phyloP scores from a whole-genome alignment of 1,140 invertebrate species.

The Temnothorax curvispinosus region DNA sequence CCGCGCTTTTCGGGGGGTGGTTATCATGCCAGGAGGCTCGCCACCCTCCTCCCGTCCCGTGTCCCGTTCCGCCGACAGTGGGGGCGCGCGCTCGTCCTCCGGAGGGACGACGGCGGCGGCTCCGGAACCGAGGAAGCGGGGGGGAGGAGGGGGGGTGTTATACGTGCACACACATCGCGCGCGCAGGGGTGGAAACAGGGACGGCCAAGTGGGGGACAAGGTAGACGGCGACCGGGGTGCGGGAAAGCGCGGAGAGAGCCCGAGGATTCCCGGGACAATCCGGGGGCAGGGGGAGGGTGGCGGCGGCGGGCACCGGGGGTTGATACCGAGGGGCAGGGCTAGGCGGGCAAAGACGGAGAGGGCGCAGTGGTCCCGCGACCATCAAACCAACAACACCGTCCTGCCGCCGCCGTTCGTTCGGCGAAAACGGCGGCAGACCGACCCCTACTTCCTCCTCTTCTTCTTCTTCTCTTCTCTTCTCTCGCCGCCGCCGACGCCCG shows the following conservation, averaged over 20 bases:
- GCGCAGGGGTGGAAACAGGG: conserved; percentile 58
- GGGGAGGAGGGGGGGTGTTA: neutral
- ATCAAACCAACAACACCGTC: conserved; percentile 84
- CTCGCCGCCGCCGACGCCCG: conserved; percentile 42
- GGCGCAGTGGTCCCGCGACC: conserved; percentile 86
- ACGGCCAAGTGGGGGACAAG: conserved; percentile 1
- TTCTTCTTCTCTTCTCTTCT: conserved; percentile 60
- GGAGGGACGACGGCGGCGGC: neutral
- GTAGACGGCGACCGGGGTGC: neutral
- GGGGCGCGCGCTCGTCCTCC: conserved; percentile 8
- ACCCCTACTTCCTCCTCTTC: conserved; percentile 62
- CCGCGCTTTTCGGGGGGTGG: conserved; percentile 29
- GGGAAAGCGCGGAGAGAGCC: conserved; percentile 22
- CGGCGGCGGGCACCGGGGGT: conserved; percentile 69
- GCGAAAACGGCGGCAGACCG: conserved; percentile 68
- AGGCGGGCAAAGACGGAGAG: conserved; percentile 82
- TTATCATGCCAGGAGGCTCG: conserved; percentile 1
- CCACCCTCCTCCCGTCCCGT: neutral
- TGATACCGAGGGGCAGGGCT: conserved; percentile 82
- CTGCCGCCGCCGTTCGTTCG: conserved; percentile 51
- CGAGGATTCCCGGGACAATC: conserved; percentile 70
- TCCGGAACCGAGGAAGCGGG: neutral
- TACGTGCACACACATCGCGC: neutral
- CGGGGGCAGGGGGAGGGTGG: conserved; percentile 29
- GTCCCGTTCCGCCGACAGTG: neutral